Percentiles rank a stretch among this genome's conserved stretches.
phyloP scores from a whole-genome alignment of 2,888 invertebrate species.

The Drosophila diplacantha region DNA sequence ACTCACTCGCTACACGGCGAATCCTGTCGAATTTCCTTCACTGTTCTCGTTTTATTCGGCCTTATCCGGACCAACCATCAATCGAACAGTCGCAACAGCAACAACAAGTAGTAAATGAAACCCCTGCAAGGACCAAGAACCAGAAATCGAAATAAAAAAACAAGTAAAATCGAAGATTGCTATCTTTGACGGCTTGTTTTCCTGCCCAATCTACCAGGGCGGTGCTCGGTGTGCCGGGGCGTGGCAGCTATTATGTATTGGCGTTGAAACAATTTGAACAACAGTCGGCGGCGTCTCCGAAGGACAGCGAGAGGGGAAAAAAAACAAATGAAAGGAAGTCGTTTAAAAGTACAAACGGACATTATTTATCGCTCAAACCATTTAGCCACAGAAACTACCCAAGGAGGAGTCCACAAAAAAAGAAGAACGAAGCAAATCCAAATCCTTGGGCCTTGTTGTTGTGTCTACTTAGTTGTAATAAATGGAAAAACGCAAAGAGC shows the following conservation, averaged over 20 bases:
- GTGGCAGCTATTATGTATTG: conserved; percentile 75
- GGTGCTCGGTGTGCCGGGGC: conserved; percentile 39
- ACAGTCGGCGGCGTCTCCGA: conserved; percentile 36
- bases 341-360: conserved; percentile 77
- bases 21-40: conserved; percentile 40
- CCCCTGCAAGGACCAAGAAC: conserved; percentile 39
- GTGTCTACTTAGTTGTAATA: conserved; percentile 66
- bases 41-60: conserved; percentile 30
- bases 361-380: conserved; percentile 77
- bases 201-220: conserved; percentile 46
- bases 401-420: conserved; percentile 26
- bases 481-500: conserved; percentile 53
- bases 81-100: conserved; percentile 52
- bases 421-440: conserved; percentile 24
- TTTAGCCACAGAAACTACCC: conserved; percentile 67
- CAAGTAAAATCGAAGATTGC: conserved; percentile 75
- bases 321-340: conserved; percentile 77
- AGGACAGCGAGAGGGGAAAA: conserved; percentile 30
- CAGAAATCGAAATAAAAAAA: conserved; percentile 33
- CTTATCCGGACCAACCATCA: conserved; percentile 69
- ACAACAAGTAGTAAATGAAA: conserved; percentile 61
- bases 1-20: conserved; percentile 24
- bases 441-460: conserved; percentile 46
- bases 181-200: conserved; percentile 75
- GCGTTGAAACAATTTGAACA: conserved; percentile 76